Percentiles rank a stretch among this genome's conserved stretches.
Evolutionary conservation across 2,797 vertebrate genomes (phyloP).

Genomic region (Rhinichthys osculus): DNA sequence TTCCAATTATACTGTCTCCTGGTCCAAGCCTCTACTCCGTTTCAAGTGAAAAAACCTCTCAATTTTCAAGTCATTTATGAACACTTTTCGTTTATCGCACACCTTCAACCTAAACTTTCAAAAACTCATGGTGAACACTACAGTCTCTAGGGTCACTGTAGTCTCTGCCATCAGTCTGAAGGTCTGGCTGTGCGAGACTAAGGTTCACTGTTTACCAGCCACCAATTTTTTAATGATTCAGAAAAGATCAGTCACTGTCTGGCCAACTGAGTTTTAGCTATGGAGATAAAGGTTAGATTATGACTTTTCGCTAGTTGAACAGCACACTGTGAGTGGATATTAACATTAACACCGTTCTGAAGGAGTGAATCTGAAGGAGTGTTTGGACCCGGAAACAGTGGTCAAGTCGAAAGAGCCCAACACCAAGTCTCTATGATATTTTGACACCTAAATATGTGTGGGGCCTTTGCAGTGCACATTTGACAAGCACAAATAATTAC

Average conservation of each 20-base stretch:
- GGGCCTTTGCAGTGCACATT: neutral
- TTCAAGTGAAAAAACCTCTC: neutral
- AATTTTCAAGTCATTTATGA: neutral
- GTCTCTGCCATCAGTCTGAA: no score
- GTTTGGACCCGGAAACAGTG: neutral
- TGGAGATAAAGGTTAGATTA: neutral
- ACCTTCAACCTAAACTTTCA: neutral
- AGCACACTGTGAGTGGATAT: neutral
- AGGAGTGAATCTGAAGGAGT: neutral
- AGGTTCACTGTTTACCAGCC: no score
- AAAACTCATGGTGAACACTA: neutral
- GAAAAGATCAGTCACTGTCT: neutral
- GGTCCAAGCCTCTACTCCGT: neutral
- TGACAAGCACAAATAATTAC: neutral
- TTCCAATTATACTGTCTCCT: neutral
- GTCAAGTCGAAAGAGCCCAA: neutral
- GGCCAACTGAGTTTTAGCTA: neutral
- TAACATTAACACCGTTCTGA: neutral
- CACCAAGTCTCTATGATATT: neutral
- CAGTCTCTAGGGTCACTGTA: neutral
- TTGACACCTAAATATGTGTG: neutral
- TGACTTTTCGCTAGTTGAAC: neutral
- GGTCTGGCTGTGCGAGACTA: no score
- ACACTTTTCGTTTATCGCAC: neutral
- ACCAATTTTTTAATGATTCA: no score